Base-by-base conservation (phyloP, 2,888 invertebrate species). In the Machimus rusticus region DNA sequence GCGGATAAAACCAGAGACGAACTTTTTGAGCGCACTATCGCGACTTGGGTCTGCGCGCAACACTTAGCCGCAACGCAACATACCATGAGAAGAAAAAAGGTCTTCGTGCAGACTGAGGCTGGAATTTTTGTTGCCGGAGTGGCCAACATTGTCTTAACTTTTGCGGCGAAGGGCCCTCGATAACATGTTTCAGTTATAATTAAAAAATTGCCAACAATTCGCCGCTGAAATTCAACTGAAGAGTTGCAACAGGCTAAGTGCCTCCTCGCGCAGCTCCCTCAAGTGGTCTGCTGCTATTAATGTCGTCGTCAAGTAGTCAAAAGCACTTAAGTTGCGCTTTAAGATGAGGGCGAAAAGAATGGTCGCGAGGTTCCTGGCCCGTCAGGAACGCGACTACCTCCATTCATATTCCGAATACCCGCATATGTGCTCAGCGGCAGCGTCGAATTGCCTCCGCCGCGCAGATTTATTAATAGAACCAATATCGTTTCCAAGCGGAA, bases 301-400 rank as follows among this genome's bases (percentile, higher is more conserved):
- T 39, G 82, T 82, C 82, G 82, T 82, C 82, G 82, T 82, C 82
- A 82, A 82, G 82, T 82, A 82, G 82, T 82, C 82, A 66, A 82
- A 82, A 82, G 82, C 82, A 82, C 82, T 82, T 82, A 57, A 82
- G 39, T 82, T 82, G 66, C 66, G 66, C 82, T 82, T 66, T 82
- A 66, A 82, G 82, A 82, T 82, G 82, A 82, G 82, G 82, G 82
- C 82, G 82, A 57, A 82, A 77, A 81, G 51, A 82, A 66, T 57
- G 23, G 57, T 82, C 82, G 19, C 51, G 55, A 14, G 57, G 23
- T 23, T 66, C 55, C 16, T 82, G 34, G 16, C 37, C 57, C 31
- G 46, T 82, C 34, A 9, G 23, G 9, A 9, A 66, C 66, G 23
- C 23, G 16, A 39, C 19, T 82, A 19, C 57, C 82, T 82, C 66